These are phyloP conservation scores for Drosophila ficusphila DNA, from an alignment of 1,140 invertebrate species.

Conservation along the genomic window DNA sequence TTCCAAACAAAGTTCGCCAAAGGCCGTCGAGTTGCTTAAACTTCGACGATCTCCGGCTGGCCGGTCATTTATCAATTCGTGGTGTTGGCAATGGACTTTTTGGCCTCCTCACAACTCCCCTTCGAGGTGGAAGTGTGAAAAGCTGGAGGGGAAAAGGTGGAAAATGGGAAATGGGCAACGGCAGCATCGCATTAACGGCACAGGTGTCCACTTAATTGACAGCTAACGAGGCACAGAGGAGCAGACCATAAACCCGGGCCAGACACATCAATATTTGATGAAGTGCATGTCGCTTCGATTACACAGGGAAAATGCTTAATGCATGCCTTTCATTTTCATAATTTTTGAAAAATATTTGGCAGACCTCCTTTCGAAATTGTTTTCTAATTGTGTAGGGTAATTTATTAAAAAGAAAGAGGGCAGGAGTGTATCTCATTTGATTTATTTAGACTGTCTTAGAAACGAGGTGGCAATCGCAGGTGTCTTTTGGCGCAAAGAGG, in stretches of 20 bases:
- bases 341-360: neutral
- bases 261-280: constrained; percentile 70
- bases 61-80: constrained; percentile 75
- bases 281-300: constrained; percentile 45
- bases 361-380: too few relatives aligned
- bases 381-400: neutral
- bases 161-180: constrained; percentile 28
- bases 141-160: constrained; percentile 24
- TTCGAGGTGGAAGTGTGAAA: constrained; percentile 37
- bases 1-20: constrained; percentile 67
- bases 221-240: constrained; percentile 65
- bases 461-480: constrained; percentile 18
- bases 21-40: constrained; percentile 50
- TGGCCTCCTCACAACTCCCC: constrained; percentile 4
- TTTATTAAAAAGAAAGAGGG: neutral
- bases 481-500: constrained; percentile 14
- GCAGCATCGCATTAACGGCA: constrained; percentile 69
- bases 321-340: neutral
- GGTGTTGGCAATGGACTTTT: constrained; percentile 33
- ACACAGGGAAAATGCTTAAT: constrained; percentile 10
- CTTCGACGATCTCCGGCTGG: constrained; percentile 61
- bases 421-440: constrained; percentile 1
- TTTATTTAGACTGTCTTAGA: constrained; percentile 15
- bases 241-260: constrained; percentile 23
- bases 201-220: constrained; percentile 80